Evolutionary conservation across 2,888 invertebrate genomes (phyloP).

Genomic region (Sthenelais limicola): DNA sequence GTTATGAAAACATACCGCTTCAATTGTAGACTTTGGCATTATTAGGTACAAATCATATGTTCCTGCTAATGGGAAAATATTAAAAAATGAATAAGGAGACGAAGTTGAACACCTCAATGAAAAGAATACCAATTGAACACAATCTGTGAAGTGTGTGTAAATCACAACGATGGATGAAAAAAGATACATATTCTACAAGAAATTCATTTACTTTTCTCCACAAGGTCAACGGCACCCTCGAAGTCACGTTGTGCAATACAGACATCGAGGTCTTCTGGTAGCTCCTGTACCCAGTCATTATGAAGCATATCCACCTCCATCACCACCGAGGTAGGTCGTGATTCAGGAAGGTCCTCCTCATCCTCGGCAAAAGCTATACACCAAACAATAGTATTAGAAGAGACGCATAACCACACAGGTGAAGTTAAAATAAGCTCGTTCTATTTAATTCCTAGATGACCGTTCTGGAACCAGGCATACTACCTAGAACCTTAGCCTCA

Average conservation of each 20-base stretch:
- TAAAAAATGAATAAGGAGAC: too few relatives aligned
- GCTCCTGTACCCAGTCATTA: conserved; percentile 85
- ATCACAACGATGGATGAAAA: too few relatives aligned
- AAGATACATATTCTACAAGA: conserved; percentile 6
- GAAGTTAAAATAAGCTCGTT: too few relatives aligned
- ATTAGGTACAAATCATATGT: not conserved
- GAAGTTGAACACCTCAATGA: too few relatives aligned
- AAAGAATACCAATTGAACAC: too few relatives aligned
- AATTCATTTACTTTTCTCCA: conserved; percentile 77
- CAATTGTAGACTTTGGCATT: not conserved
- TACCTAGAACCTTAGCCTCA: too few relatives aligned
- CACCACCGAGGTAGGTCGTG: conserved; percentile 50
- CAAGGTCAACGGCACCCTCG: conserved; percentile 88
- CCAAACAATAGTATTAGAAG: not conserved
- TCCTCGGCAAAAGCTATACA: conserved; percentile 40
- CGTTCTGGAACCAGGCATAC: too few relatives aligned
- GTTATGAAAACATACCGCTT: not conserved
- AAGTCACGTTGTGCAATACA: conserved; percentile 96
- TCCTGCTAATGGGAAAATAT: too few relatives aligned
- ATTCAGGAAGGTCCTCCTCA: conserved; percentile 8
- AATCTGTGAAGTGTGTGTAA: too few relatives aligned
- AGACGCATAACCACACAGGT: not conserved
- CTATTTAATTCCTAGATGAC: too few relatives aligned
- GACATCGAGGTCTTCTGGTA: conserved; percentile 95
- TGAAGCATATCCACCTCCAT: conserved; percentile 65